Conservation (phyloP, 2,888 invertebrate genomes). For the Synanthedon tipuliformis region DNA sequence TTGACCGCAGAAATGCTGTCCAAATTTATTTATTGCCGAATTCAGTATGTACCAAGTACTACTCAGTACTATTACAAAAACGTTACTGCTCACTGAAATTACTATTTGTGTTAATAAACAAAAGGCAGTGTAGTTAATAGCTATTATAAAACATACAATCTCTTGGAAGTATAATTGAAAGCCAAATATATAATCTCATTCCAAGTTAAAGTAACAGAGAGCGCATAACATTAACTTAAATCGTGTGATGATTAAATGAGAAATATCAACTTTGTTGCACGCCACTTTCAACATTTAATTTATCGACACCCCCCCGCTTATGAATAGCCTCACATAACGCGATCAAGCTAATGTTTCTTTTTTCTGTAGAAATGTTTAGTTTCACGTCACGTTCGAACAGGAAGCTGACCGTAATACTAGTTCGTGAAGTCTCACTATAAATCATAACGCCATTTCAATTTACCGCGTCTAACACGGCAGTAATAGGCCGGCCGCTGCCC, state of each 20-base stretch:
- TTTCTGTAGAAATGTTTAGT: slow-evolving; percentile 18
- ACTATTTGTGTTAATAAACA: too few species aligned
- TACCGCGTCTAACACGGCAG: slow-evolving; percentile 49
- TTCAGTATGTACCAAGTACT: too few species aligned
- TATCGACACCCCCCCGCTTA: not conserved
- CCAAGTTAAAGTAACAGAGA: too few species aligned
- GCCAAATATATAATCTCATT: too few species aligned
- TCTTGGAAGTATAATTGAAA: too few species aligned
- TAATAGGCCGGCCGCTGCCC: slow-evolving; percentile 47
- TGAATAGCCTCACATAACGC: not conserved
- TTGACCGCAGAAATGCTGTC: too few species aligned
- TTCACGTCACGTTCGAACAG: slow-evolving; percentile 50
- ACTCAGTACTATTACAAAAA: too few species aligned
- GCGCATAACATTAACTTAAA: too few species aligned
- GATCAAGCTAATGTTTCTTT: not conserved
- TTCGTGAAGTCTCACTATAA: slow-evolving; percentile 57
- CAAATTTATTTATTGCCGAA: too few species aligned
- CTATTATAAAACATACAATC: too few species aligned
- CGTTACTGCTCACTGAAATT: too few species aligned
- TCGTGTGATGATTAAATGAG: not conserved
- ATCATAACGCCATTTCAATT: slow-evolving; percentile 66
- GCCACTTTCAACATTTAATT: not conserved
- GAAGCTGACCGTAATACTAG: slow-evolving; percentile 52
- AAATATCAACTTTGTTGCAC: not conserved
- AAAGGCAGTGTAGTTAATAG: too few species aligned